A percentile compares a stretch with the other conserved stretches of the same genome.
phyloP scores from a whole-genome alignment of 2,797 vertebrate species.

The Varecia variegata region DNA sequence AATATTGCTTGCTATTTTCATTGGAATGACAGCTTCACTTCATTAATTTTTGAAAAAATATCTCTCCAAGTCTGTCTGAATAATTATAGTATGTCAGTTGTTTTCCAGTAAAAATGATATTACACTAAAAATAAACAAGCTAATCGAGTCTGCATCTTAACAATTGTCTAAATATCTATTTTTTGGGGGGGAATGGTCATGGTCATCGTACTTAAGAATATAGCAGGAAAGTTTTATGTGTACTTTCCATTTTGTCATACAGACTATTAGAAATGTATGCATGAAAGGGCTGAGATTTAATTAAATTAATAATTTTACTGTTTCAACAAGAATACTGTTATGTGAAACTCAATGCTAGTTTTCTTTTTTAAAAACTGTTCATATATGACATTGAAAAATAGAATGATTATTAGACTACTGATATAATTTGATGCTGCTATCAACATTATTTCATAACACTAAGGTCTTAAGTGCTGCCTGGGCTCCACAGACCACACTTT shows the following conservation, averaged over 20 bases:
- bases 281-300: not conserved
- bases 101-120: not conserved
- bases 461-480: not conserved
- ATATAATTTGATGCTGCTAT: not conserved
- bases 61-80: conserved; percentile 36
- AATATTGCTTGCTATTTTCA: conserved; percentile 16
- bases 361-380: not conserved
- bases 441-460: too few relatives aligned
- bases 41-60: conserved; percentile 32
- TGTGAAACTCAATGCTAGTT: not conserved
- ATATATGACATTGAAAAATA: not conserved
- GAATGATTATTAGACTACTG: not conserved
- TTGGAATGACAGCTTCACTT: conserved; percentile 4
- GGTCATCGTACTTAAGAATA: not conserved
- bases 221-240: not conserved
- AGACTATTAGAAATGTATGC: not conserved
- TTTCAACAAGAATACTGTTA: not conserved
- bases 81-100: conserved; percentile 30
- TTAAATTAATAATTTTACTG: not conserved
- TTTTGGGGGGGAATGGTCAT: not conserved
- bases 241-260: not conserved
- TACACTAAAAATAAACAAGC: not conserved
- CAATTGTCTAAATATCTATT: not conserved
- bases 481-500: not conserved
- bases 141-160: not conserved